Conservation (phyloP, 2,113 vertebrate species). For the Benitochromis conjunctus region DNA sequence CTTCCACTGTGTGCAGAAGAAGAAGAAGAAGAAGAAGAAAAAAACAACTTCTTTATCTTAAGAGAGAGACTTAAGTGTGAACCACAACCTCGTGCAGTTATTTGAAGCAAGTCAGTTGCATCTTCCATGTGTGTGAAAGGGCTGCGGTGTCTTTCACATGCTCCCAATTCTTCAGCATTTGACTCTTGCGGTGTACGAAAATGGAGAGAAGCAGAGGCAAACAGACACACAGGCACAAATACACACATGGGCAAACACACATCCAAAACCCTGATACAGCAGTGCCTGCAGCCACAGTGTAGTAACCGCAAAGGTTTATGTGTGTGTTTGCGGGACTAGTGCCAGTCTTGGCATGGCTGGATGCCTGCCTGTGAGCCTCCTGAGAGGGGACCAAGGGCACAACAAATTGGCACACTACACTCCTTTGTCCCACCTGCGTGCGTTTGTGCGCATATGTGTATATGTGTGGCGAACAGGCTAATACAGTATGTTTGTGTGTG, state of each 20-base stretch:
- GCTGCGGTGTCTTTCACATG: constrained; percentile 31
- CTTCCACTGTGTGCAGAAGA: neutral
- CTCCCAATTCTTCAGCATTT: constrained; percentile 39
- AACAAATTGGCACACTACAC: constrained; percentile 65
- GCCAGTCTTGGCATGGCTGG: constrained; percentile 65
- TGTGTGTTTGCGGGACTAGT: constrained; percentile 49
- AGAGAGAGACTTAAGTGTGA: neutral
- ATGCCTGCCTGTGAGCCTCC: constrained; percentile 58
- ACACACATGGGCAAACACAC: neutral
- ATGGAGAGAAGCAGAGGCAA: constrained; percentile 34
- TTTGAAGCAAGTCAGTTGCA: constrained; percentile 2
- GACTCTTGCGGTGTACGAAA: constrained; percentile 44
- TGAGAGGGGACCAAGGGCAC: constrained; percentile 67
- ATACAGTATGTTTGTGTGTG: neutral
- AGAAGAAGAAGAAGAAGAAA: neutral
- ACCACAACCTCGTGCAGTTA: constrained; percentile 1
- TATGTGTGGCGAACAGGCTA: constrained; percentile 18
- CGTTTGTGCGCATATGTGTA: constrained; percentile 41
- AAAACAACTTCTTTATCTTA: neutral
- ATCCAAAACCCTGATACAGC: constrained; percentile 10
- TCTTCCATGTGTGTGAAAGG: constrained; percentile 8
- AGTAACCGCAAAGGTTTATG: constrained; percentile 12
- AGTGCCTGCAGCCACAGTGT: constrained; percentile 41
- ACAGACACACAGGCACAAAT: neutral
- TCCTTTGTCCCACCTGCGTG: constrained; percentile 59